Conservation (phyloP, 2,888 invertebrate species). For the Scaptomyza parva region DNA sequence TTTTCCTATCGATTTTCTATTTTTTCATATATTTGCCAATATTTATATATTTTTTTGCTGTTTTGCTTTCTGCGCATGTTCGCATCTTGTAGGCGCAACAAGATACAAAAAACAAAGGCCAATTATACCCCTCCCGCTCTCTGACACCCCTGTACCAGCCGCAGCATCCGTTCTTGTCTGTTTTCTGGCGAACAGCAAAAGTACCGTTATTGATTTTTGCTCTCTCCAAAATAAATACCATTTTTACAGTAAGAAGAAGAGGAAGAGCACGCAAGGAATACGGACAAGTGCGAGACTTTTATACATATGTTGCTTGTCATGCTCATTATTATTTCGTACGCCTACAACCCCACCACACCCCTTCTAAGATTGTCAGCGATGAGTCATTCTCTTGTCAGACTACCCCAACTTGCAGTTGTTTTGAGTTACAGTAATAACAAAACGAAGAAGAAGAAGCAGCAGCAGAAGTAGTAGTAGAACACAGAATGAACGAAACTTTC, state of each 20-base stretch:
- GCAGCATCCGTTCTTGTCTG: slow-evolving; percentile 5
- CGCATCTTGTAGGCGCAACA: slow-evolving; percentile 44
- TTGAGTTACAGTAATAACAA: slow-evolving; percentile 23
- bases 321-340: slow-evolving; percentile 11
- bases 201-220: slow-evolving; percentile 59
- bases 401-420: slow-evolving; percentile 48
- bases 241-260: slow-evolving; percentile 10
- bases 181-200: slow-evolving; percentile 20
- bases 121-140: not conserved
- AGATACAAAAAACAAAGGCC: slow-evolving; percentile 14
- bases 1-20: not conserved
- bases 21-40: too few relatives aligned
- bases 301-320: slow-evolving; percentile 15
- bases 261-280: slow-evolving; percentile 17
- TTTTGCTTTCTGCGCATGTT: slow-evolving; percentile 36
- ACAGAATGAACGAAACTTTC: slow-evolving; percentile 23
- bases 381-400: slow-evolving; percentile 49
- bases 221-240: not conserved
- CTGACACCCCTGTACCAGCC: not conserved
- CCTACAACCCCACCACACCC: not conserved
- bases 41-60: not conserved
- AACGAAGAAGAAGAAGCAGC: slow-evolving; percentile 17
- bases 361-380: slow-evolving; percentile 22
- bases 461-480: slow-evolving; percentile 25
- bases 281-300: slow-evolving; percentile 43